Base-by-base conservation (phyloP, 2,888 invertebrate species). In the Sinhomidia bicolor region DNA sequence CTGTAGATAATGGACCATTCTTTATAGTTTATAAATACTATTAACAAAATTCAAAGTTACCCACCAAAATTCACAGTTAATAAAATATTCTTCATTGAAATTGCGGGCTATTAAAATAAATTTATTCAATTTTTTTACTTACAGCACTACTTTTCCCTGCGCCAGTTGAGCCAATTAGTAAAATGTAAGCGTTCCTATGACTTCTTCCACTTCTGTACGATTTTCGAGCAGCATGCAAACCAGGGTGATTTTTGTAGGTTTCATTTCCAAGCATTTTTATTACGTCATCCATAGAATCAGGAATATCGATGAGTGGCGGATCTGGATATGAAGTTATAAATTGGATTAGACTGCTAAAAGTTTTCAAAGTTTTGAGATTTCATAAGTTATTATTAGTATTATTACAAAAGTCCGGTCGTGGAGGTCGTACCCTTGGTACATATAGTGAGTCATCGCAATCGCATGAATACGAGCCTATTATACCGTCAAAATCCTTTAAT, bases 111-210 rank as follows among this genome's bases (percentile, higher is more conserved):
- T n/a, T n/a, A 7, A 26, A 20, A 74, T 47, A n/a, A 14, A 26
- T 2, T 3, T 26, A 54, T n/a, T 26, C 17, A n/a, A n/a, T n/a
- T n/a, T n/a, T n/a, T n/a, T n/a, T n/a, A 54, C 82, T 84, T 78
- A 90, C 89, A 0, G 88, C 79, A 12, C 78, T 71, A 10, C 88
- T 89, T 80, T 91, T 91, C 41, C 91, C 91, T 32, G 90, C 76
- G 10, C 91, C 91, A 12, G 91, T 90, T 0, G 84, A 9, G 10
- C 91, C 91, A 9, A 91, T 0, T 0, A 89, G 26, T 2, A 91
- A n/a, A 23, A 91, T 91, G 54, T 91, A 91, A 7, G 86, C 89
- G 26, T 89, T 91, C 17, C 51, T 89, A 3, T 88, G 51, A 51
- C 90, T 91, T 41, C 91, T 41, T 71, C 57, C 57, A 14, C 32